Percentiles rank a stretch among this genome's conserved stretches.
These are phyloP conservation scores for Gymnocheta viridis DNA, from an alignment of 2,888 invertebrate genomes.

Conservation along the genomic window DNA sequence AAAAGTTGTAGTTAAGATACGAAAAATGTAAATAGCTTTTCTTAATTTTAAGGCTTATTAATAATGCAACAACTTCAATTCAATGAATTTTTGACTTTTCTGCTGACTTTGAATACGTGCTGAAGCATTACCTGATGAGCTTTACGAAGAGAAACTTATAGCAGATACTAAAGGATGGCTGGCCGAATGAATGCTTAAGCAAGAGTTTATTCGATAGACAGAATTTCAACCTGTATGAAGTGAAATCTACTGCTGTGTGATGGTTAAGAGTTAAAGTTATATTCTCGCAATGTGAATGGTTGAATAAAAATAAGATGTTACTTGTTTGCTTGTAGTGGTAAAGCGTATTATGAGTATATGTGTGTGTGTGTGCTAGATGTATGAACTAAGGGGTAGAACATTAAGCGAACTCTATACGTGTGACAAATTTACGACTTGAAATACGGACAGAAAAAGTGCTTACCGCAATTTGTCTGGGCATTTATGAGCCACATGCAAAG, in stretches of 20 bases:
- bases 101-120: constrained; percentile 70
- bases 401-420: constrained; percentile 53
- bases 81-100: constrained; percentile 70
- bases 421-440: constrained; percentile 76
- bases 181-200: constrained; percentile 22
- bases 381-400: neutral
- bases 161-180: neutral
- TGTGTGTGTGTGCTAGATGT: constrained; percentile 44
- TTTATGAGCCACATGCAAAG: constrained; percentile 51
- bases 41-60: constrained; percentile 69
- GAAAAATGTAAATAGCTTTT: constrained; percentile 66
- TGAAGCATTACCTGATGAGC: constrained; percentile 69
- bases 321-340: constrained; percentile 23
- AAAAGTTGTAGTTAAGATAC: constrained; percentile 39
- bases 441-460: constrained; percentile 66
- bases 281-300: neutral
- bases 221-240: neutral
- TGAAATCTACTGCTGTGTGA: neutral
- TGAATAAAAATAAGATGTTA: constrained; percentile 19
- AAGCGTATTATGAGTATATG: no score
- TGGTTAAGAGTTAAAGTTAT: constrained; percentile 3
- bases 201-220: constrained; percentile 13
- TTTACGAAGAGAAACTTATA: constrained; percentile 22
- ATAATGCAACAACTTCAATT: constrained; percentile 70
- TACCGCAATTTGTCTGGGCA: constrained; percentile 69